Evolutionary conservation across 2,113 vertebrate genomes (phyloP).

Genomic region (Epinephelus lanceolatus): DNA sequence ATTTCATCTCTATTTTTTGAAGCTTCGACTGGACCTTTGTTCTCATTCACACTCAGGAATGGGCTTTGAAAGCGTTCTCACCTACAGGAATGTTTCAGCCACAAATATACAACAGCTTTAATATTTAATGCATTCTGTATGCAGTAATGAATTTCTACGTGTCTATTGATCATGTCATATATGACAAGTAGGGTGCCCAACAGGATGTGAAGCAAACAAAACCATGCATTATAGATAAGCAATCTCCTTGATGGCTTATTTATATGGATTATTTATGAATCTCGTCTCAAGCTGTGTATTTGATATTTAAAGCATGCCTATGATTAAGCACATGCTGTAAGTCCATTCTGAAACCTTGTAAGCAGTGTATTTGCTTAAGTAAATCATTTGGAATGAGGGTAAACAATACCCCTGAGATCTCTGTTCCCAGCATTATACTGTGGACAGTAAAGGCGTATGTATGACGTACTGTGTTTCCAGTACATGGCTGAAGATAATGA

Average conservation of each 20-base stretch:
- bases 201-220: constrained; percentile 60
- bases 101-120: constrained; percentile 39
- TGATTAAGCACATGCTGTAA: constrained; percentile 45
- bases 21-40: constrained; percentile 18
- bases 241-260: constrained; percentile 54
- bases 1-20: constrained; percentile 29
- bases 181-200: constrained; percentile 25
- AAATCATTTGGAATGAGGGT: constrained; percentile 42
- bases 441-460: background rate
- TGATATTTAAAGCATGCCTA: constrained; percentile 56
- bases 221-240: constrained; percentile 73
- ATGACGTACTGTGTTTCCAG: background rate
- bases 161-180: constrained; percentile 57
- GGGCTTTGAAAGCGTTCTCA: constrained; percentile 21
- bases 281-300: constrained; percentile 23
- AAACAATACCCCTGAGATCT: constrained; percentile 31
- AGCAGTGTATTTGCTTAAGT: constrained; percentile 44
- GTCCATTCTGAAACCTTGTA: constrained; percentile 42
- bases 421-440: background rate
- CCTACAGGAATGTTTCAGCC: constrained; percentile 17
- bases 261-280: constrained; percentile 70
- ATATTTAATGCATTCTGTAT: constrained; percentile 54
- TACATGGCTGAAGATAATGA: background rate
- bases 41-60: constrained; percentile 11
- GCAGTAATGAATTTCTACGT: constrained; percentile 49